Conservation (phyloP, 2,113 vertebrate species). For the Labeo catla region DNA sequence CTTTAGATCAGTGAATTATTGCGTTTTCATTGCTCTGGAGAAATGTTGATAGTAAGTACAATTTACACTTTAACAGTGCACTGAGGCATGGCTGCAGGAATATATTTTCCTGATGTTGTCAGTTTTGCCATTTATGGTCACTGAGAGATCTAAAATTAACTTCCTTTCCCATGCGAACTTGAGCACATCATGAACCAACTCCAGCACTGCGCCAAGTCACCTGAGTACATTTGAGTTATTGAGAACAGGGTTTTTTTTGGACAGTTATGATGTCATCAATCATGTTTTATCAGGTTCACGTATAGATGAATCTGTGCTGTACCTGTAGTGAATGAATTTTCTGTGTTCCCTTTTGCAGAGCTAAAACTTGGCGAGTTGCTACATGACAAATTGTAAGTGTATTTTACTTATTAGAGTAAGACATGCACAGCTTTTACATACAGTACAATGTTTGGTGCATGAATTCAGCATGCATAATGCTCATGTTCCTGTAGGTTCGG, state of each 20-base stretch:
- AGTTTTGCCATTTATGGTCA: constrained; percentile 26
- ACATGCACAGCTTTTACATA: background rate
- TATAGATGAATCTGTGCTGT: background rate
- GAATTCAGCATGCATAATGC: background rate
- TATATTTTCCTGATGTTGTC: background rate
- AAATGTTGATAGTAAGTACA: background rate
- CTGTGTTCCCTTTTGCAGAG: constrained; percentile 78
- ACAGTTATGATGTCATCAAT: background rate
- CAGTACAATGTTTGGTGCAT: background rate
- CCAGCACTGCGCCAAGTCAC: background rate
- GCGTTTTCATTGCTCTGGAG: background rate
- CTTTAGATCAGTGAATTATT: background rate
- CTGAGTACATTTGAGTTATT: background rate
- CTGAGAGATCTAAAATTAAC: background rate
- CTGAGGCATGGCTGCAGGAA: background rate
- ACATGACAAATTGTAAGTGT: constrained; percentile 98
- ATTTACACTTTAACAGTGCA: background rate
- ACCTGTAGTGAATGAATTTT: background rate
- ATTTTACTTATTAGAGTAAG: background rate
- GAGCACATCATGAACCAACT: background rate
- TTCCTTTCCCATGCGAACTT: background rate
- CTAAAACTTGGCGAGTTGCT: constrained; percentile 96
- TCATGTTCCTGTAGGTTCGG: constrained; percentile 83
- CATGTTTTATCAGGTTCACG: background rate
- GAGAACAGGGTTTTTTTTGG: background rate